These are phyloP conservation scores for Patella pellucida DNA, from an alignment of 2,888 invertebrate species.

Conservation along the genomic window DNA sequence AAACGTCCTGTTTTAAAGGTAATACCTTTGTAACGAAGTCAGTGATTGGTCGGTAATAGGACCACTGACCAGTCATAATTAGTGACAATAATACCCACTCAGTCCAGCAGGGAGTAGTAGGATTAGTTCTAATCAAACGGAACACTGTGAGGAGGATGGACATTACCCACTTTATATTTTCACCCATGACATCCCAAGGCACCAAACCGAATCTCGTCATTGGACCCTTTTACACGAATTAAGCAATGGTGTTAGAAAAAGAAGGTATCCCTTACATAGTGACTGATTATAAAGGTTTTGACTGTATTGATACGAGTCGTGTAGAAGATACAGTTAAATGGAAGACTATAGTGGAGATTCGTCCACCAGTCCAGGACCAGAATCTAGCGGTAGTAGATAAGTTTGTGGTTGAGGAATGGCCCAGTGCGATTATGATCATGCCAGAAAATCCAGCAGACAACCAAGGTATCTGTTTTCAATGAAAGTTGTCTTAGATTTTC, in stretches of 20 bases:
- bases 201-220: conserved; percentile 47
- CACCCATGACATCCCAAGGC: conserved; percentile 28
- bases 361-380: conserved; percentile 54
- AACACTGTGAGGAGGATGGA: neutral
- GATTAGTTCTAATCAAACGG: no score
- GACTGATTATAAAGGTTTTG: conserved; percentile 60
- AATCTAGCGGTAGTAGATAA: conserved; percentile 60
- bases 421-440: conserved; percentile 56
- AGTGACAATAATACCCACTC: no score
- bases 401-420: conserved; percentile 45
- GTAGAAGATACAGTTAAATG: conserved; percentile 54
- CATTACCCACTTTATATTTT: neutral
- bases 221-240: conserved; percentile 61
- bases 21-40: no score
- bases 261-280: conserved; percentile 54
- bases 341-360: conserved; percentile 56
- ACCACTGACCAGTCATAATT: no score
- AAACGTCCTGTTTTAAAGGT: no score
- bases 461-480: conserved; percentile 46
- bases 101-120: no score
- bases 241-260: conserved; percentile 58
- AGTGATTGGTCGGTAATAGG: no score
- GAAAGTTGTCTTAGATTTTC: neutral
- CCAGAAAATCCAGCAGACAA: conserved; percentile 55
- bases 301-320: conserved; percentile 58